Evolutionary conservation across 2,113 vertebrate species (phyloP).

Genomic region (Mustelus asterias): DNA sequence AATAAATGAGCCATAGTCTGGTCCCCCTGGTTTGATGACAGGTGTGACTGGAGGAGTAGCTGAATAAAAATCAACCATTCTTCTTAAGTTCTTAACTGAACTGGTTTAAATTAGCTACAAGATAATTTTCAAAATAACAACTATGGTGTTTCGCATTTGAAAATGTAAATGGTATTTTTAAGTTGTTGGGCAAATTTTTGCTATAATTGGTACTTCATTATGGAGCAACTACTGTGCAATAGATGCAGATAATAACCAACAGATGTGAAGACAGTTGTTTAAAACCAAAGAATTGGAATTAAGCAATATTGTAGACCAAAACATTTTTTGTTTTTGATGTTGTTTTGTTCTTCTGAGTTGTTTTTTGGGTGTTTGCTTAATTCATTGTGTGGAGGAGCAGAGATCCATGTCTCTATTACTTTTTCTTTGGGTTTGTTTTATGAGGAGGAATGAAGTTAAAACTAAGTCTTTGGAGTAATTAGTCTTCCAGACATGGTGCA

Average conservation of each 20-base stretch:
- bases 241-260: neutral
- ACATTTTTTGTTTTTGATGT: slow-evolving; percentile 9
- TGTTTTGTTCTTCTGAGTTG: neutral
- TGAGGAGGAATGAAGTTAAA: neutral
- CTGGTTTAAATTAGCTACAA: neutral
- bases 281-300: slow-evolving; percentile 1
- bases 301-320: neutral
- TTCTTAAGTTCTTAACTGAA: neutral
- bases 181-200: neutral
- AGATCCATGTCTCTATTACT: neutral
- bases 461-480: slow-evolving; percentile 10
- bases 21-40: neutral
- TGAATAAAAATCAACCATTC: neutral
- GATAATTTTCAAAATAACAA: neutral
- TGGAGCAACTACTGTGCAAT: neutral
- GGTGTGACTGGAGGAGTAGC: neutral
- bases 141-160: neutral
- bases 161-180: neutral
- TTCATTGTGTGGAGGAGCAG: neutral
- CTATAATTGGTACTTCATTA: slow-evolving; percentile 12
- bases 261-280: slow-evolving; percentile 7
- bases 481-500: neutral
- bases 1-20: neutral
- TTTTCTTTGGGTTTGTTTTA: neutral
- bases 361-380: neutral